These are phyloP conservation scores for Myripristis murdjan DNA, from an alignment of 2,797 vertebrate genomes.

Conservation along the genomic window DNA sequence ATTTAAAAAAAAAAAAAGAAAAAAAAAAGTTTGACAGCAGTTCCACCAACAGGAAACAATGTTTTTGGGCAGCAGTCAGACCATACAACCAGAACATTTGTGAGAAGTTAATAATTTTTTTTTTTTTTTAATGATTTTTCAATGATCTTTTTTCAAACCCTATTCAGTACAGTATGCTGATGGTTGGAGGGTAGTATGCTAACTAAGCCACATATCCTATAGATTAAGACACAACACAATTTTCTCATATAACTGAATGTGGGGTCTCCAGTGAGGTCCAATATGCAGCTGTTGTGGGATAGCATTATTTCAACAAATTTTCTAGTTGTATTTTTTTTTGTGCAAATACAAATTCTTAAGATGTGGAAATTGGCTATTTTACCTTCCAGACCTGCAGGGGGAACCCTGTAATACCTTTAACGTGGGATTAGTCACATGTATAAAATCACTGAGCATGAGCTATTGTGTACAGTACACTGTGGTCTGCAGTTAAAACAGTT, in stretches of 20 bases:
- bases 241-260: slow-evolving; percentile 3
- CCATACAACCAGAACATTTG: too few species aligned
- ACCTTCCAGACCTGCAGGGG: slow-evolving; percentile 12
- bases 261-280: background rate
- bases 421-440: background rate
- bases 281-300: too few species aligned
- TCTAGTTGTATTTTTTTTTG: too few species aligned
- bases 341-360: slow-evolving; percentile 1
- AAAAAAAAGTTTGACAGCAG: too few species aligned
- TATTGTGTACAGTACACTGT: background rate
- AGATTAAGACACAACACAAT: slow-evolving; percentile 14
- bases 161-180: background rate
- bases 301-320: background rate
- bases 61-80: too few species aligned
- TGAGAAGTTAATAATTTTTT: too few species aligned
- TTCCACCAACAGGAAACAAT: too few species aligned
- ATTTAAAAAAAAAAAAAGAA: too few species aligned
- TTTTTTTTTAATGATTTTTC: too few species aligned
- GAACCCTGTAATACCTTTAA: background rate
- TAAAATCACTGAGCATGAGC: background rate
- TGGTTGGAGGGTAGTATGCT: background rate
- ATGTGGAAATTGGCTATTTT: background rate
- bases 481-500: slow-evolving; percentile 8
- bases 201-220: background rate
- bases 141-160: background rate